Evolutionary conservation across 2,797 vertebrate genomes (phyloP), one percentile per base, ranked within the genome.

Genomic region (Adelosebastes latens): DNA sequence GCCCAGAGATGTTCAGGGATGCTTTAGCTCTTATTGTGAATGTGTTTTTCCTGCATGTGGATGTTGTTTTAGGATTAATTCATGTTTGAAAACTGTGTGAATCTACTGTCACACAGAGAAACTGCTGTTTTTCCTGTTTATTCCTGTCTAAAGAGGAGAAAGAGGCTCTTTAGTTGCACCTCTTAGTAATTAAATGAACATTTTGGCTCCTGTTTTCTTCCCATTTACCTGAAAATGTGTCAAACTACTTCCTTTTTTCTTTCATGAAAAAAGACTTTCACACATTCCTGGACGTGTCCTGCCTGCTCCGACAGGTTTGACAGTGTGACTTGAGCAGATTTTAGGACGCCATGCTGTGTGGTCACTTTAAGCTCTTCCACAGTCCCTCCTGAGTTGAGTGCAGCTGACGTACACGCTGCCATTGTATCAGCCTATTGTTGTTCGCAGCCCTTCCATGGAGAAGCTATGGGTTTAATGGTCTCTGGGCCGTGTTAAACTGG

Each of bases 381-480:
- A 5, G 66, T 61, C 52, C 22, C 73, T n/a, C 25, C 56, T 56
- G 72, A 77, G 68, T n/a, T 20, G 66, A 78, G 75, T 82, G 72
- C 80, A 79, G 85, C 81, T 82, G 82, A 84, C 25, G 49, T 69
- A 32, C 34, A 24, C 52, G 29, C 58, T 36, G 71, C 80, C 72
- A 68, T 83, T 90, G 84, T 83, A 60, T 86, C 81, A 68, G 58
- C 76, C 65, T 49, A 68, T 88, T 90, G 78, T 88, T 81, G 72
- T 88, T 62, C 75, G 75, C 70, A 66, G 76, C 73, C 24, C 70
- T 69, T 77, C 73, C 67, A 62, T 71, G 61, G 76, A 77, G 83
- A 79, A 85, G 79, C 79, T 77, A 82, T 92, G 81, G 85, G 89
- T 89, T 92, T 92, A 90, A 93, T 90, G 86, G 83, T 87, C 52